A percentile compares a stretch with the other conserved stretches of the same genome.
These are phyloP conservation scores for Eurypyga helias DNA, from an alignment of 2,113 vertebrate genomes.

Conservation along the genomic window DNA sequence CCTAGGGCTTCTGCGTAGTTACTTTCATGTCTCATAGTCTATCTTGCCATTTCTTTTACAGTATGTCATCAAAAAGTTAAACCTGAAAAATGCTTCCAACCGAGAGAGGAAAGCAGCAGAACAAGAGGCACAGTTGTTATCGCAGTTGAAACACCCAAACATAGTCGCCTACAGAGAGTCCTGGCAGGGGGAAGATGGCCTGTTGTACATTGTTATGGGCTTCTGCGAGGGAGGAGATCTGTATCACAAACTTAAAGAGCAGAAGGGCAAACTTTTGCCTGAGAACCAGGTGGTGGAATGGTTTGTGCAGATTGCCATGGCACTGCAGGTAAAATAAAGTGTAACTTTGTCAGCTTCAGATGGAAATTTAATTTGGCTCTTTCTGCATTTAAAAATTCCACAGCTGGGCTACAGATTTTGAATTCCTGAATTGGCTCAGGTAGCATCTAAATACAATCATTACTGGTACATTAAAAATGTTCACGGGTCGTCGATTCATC, in stretches of 20 bases:
- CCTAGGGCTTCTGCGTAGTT: not conserved
- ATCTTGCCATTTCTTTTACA: slow-evolving; percentile 56
- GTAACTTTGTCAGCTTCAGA: not conserved
- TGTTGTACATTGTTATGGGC: slow-evolving; percentile 95
- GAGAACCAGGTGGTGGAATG: slow-evolving; percentile 96
- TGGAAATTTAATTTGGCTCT: not conserved
- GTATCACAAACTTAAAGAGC: slow-evolving; percentile 93
- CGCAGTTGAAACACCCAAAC: slow-evolving; percentile 92
- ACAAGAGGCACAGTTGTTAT: slow-evolving; percentile 94
- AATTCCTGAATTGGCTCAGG: not conserved
- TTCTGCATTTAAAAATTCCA: not conserved
- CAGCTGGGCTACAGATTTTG: not conserved
- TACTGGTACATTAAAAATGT: not conserved
- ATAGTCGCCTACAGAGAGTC: slow-evolving; percentile 97
- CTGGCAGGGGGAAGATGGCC: slow-evolving; percentile 91
- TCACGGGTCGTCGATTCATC: not conserved
- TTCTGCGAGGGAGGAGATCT: slow-evolving; percentile 98
- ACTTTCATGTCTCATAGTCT: not conserved
- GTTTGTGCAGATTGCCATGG: slow-evolving; percentile 99
- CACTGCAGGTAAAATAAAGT: slow-evolving; percentile 85
- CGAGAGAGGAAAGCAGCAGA: slow-evolving; percentile 89
- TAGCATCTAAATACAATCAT: not conserved
- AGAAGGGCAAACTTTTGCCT: slow-evolving; percentile 88
- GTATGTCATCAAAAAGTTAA: slow-evolving; percentile 97
- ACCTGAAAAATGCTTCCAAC: slow-evolving; percentile 86